Base-by-base conservation (phyloP, 2,797 vertebrate species). In the Somateria mollissima region DNA sequence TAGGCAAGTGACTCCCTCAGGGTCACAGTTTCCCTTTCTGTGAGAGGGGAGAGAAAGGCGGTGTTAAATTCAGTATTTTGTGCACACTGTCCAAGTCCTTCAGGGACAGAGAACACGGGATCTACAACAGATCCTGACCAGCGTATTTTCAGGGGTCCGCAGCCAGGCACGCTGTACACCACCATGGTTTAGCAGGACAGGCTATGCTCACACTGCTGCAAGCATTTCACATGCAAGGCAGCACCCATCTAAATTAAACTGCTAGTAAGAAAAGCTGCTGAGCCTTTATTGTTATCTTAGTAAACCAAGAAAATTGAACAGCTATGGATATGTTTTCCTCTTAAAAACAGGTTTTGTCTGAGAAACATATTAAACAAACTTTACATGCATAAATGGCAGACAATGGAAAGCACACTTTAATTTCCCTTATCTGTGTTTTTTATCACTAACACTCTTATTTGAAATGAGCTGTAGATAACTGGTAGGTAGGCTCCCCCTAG, bases 401-500 rank as follows among this genome's bases (percentile, higher is more conserved):
- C 47, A 87, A 70, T 18, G 43, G 34, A 36, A 91, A 90, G 28
- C 1, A 18, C 2, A 30, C 49, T 28, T 66, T 32, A 58, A 24
- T 37, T 87, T 83, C 69, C 32, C 37, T 25, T 25, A 11, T 43
- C 49, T 41, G 36, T 11, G 71, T 10, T 47, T 70, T 70, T 51
- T 37, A 47, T 36, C 72, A 3, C 18, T 5, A 39, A 6, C 22
- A 36, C 6, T 43, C 60, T 45, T 7, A 8, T 77, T 10, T 1
- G 47, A 57, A 13, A 86, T 6, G 47, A 87, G 60, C 37, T 5
- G 58, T 3, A 53, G 34, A 96, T 79, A 60, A 24, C 27, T 36
- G 81, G 92, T 83, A 58, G 77, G 39, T 30, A 83, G 53, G 92
- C 94, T 94, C 95, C 96, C 96, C 84, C 94, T 93, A 92, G 91